These are phyloP conservation scores for Ctenopoma kingsleyae DNA, from an alignment of 2,797 vertebrate genomes.

Conservation along the genomic window DNA sequence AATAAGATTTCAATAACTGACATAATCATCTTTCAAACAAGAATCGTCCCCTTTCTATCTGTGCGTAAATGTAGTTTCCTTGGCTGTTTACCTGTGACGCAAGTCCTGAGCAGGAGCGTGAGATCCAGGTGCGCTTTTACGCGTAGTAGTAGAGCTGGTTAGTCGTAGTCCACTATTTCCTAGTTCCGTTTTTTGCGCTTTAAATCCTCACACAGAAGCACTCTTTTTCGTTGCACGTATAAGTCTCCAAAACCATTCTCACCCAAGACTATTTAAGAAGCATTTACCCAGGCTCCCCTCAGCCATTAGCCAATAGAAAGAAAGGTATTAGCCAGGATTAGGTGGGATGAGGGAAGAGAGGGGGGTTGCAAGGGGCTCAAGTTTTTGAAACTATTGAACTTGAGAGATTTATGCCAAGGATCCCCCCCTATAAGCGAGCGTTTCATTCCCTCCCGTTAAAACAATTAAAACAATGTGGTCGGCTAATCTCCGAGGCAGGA, in stretches of 20 bases:
- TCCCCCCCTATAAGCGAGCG: constrained; percentile 78
- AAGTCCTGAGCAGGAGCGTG: constrained; percentile 7
- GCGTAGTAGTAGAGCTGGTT: constrained; percentile 9
- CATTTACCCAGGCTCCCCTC: constrained; percentile 85
- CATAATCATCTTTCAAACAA: background rate
- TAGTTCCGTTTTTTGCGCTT: constrained; percentile 36
- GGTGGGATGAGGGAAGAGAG: constrained; percentile 82
- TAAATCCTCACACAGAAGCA: constrained; percentile 41
- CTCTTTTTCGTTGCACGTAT: constrained; percentile 60
- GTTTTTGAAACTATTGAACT: constrained; percentile 90
- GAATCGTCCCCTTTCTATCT: too few relatives aligned
- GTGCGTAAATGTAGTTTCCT: too few relatives aligned
- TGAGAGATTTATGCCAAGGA: constrained; percentile 87
- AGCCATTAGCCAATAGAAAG: constrained; percentile 88
- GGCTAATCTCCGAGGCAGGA: constrained; percentile 85
- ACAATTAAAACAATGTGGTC: constrained; percentile 89
- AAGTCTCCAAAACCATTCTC: constrained; percentile 76
- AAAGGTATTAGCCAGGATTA: constrained; percentile 89
- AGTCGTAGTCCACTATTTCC: constrained; percentile 27
- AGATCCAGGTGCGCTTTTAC: constrained; percentile 42
- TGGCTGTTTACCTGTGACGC: constrained; percentile 58
- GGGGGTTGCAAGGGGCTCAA: constrained; percentile 82
- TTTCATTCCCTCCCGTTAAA: constrained; percentile 85
- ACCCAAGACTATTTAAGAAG: constrained; percentile 86
- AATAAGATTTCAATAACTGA: background rate